Conservation (phyloP, 2,888 invertebrate species). For the Morinoia aosen region DNA sequence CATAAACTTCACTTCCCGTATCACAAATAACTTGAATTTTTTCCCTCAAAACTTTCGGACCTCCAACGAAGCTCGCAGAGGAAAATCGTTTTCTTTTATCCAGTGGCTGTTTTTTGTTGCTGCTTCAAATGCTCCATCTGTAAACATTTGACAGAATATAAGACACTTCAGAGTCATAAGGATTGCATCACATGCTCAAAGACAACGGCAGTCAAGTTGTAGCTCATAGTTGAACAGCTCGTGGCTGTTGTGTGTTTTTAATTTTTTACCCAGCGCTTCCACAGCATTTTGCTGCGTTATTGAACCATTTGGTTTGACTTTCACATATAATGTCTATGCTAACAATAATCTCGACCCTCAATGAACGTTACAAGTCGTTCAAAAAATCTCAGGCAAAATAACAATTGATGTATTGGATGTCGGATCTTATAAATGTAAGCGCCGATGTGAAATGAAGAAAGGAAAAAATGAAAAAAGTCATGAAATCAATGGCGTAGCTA, state of each 20-base stretch:
- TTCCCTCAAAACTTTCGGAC: neutral
- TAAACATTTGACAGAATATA: neutral
- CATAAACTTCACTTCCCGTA: neutral
- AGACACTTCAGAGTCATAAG: neutral
- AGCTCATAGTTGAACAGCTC: neutral
- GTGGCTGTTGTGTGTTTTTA: neutral
- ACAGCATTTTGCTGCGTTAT: no score
- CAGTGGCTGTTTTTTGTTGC: neutral
- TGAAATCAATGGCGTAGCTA: neutral
- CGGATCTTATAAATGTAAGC: neutral
- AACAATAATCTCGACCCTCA: neutral
- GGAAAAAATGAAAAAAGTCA: neutral
- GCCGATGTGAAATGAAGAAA: neutral
- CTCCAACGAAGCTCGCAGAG: neutral
- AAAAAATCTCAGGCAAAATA: neutral
- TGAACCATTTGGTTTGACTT: no score
- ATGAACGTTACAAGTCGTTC: neutral
- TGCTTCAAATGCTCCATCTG: neutral
- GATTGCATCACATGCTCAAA: neutral
- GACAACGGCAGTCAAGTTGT: neutral
- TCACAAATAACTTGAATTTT: neutral
- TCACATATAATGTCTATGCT: no score
- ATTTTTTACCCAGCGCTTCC: neutral
- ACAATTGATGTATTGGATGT: neutral
- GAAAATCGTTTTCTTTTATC: neutral